Base-by-base conservation (phyloP, 2,797 vertebrate species). In the Choloepus didactylus region DNA sequence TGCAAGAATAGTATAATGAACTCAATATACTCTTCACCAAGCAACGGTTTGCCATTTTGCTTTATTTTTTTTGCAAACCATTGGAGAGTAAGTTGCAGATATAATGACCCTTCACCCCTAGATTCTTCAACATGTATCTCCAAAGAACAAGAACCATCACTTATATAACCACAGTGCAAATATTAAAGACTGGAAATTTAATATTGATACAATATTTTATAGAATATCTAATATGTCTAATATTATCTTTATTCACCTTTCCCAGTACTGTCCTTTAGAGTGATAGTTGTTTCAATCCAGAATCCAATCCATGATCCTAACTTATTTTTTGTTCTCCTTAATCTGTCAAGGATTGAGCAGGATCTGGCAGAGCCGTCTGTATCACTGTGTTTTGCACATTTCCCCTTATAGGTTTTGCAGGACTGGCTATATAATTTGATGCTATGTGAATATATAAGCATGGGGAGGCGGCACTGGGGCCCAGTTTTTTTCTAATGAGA, bases 171-270 rank as follows among this genome's bases (percentile, higher is more conserved):
- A 75, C 3, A 66, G 16, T 66, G 59, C 64, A 84, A 84, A 62
- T 93, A 73, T 88, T 93, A 79, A 91, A 72, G 69, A 91, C 59
- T 72, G 41, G 49, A 79, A 93, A 79, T 69, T 72, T n/a, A 82
- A 70, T 92, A 38, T 62, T 81, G 44, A 56, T 56, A 56, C 15
- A 81, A 56, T 49, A 75, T 54, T 7, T n/a, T 70, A 46, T 31
- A 38, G 54, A 62, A 49, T 64, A 60, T 73, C 80, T 72, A 90
- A 31, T 59, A 87, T 60, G 49, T 59, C 14, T 64, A 76, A 79
- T 66, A 54, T 72, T n/a, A 64, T 70, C 70, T 83, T 79, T 49
- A 72, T 56, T 80, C 38, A 86, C 46, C 29, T 44, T 77, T 85
- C 29, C 35, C 21, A 56, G 35, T 35, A 66, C n/a, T 92, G 27